Evolutionary conservation across 2,113 vertebrate species (phyloP), one percentile per base, ranked within the genome.

Genomic region (Pedionomus torquatus): DNA sequence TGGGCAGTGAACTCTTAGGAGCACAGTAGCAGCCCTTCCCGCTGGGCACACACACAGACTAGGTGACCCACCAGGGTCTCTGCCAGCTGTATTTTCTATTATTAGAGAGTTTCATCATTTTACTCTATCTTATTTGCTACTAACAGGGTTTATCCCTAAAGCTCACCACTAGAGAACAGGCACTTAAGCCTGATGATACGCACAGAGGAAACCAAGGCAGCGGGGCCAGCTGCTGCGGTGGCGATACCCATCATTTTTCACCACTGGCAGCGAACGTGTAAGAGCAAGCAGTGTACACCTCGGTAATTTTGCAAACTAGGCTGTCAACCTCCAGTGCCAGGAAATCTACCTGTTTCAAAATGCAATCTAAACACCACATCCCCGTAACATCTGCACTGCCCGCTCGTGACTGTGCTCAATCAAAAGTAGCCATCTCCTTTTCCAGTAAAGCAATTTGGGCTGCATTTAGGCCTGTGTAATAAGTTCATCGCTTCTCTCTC

Each of bases 341-440:
- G 85, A 95, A 90, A 86, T 43, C 69, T 90, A 93, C 88, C 93
- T 95, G 90, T 76, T 97, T 78, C 94, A 93, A 97, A 96, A 96
- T 17, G 25, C 48, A 77, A 11, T 41, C 57, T 68, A 46, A 97
- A 74, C 64, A 82, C 28, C 61, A 21, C 74, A 49, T 41, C n/a
- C 13, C 2, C 41, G 46, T 82, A 82, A 96, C 51, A 60, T 43
- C 79, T 35, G 75, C 88, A 49, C 41, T 88, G 92, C 95, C 77
- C 66, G 16, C 69, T 84, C 75, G 39, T 1, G 4, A 7, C 57
- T 31, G 20, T 2, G 35, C 48, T 88, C 51, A 82, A 89, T 41
- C 88, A 49, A 76, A 57, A 65, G 46, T 37, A 41, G 16, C 19
- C 57, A 58, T 33, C 77, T 91, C 81, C 91, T 90, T 77, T 88